These are phyloP conservation scores for Eulemur coronatus DNA, from an alignment of 2,797 vertebrate genomes.

Conservation along the genomic window DNA sequence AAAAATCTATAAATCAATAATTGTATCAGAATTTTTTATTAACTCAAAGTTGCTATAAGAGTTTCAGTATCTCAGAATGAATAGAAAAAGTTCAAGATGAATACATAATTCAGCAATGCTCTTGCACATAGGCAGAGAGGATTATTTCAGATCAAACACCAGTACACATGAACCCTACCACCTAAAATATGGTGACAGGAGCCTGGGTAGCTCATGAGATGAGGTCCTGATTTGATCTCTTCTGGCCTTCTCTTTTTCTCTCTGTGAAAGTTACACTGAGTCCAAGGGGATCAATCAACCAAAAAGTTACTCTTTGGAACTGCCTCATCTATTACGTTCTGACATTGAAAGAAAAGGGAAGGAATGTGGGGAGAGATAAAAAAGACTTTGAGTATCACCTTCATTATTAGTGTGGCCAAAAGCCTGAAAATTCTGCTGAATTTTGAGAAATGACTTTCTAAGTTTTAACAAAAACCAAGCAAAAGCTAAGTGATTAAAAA, in stretches of 20 bases:
- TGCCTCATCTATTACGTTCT: slow-evolving; percentile 70
- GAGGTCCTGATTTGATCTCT: background rate
- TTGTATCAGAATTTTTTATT: background rate
- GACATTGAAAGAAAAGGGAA: slow-evolving; percentile 14
- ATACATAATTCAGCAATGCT: background rate
- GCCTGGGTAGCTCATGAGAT: background rate
- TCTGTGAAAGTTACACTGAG: slow-evolving; percentile 38
- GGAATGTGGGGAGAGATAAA: background rate
- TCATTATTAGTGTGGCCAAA: slow-evolving; percentile 37
- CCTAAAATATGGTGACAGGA: background rate
- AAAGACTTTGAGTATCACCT: background rate
- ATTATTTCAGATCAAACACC: slow-evolving; percentile 30
- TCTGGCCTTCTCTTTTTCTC: background rate
- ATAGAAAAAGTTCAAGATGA: background rate
- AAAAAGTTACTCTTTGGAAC: slow-evolving; percentile 65
- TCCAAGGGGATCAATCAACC: slow-evolving; percentile 55
- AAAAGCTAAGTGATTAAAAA: slow-evolving; percentile 40
- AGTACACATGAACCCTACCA: background rate
- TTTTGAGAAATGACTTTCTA: slow-evolving; percentile 70
- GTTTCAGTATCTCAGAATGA: background rate
- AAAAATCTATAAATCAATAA: background rate
- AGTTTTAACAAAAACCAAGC: slow-evolving; percentile 44
- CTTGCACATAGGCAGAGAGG: background rate
- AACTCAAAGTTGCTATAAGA: background rate
- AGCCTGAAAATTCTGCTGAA: slow-evolving; percentile 75